Evolutionary conservation across 2,888 invertebrate species (phyloP), one percentile per base, ranked within the genome.

Genomic region (Eumacrocentrus americanus): DNA sequence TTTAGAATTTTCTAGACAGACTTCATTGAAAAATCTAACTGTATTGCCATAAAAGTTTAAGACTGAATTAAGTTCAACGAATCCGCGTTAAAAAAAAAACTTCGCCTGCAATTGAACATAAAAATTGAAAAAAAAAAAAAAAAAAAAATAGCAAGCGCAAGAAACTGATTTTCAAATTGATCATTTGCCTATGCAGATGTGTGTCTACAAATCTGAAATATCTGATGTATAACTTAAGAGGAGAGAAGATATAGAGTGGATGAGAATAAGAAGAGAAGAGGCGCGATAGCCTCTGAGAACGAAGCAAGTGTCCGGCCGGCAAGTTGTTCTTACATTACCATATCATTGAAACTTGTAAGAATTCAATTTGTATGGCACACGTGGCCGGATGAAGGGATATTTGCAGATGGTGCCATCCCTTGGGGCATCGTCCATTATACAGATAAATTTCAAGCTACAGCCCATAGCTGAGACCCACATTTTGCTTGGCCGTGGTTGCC

Each of bases 311-410:
- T 67, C 68, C 70, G 70, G 67, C 67, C 68, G 68, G 65, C 70
- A 68, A 70, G 67, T 70, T 70, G 70, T 70, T 67, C 64, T 67
- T 63, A 56, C 68, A 70, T 70, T 70, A 70, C 70, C 70, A 70
- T 70, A 70, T 70, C 70, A 70, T 69, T 70, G 70, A 70, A 70
- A 70, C 67, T 70, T 70, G 70, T 70, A 70, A 70, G 70, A 70
- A 70, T 70, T 70, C 70, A 70, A 70, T 70, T 70, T 70, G 70
- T 70, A 70, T 69, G 70, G 69, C 70, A 69, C 70, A 70, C 70
- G 69, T 70, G 70, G 70, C 66, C 62, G 67, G 69, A 69, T 69
- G 67, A 69, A 68, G 70, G 70, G 67, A 70, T 70, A 70, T 69
- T 69, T 69, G 67, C 70, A 70, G 70, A 70, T 70, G 70, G 68